These are phyloP conservation scores for Sicus ferrugineus DNA, from an alignment of 2,888 invertebrate genomes.

Conservation along the genomic window DNA sequence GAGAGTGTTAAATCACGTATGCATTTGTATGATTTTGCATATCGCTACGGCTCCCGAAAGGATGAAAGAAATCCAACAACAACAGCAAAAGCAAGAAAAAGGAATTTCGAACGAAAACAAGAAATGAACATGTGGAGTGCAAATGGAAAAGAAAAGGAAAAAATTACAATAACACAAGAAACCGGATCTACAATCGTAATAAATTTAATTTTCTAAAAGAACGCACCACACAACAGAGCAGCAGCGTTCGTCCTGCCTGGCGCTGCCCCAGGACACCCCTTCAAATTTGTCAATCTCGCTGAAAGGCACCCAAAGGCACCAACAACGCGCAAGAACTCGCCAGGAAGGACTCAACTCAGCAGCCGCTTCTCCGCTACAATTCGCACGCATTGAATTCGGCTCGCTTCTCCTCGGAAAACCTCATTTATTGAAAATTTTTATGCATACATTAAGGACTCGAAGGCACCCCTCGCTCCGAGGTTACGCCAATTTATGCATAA, in stretches of 20 bases:
- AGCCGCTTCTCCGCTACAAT: background rate
- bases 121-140: constrained; percentile 39
- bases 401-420: constrained; percentile 40
- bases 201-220: constrained; percentile 57
- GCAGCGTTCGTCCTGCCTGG: background rate
- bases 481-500: constrained; percentile 61
- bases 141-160: background rate
- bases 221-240: constrained; percentile 27
- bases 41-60: constrained; percentile 47
- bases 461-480: constrained; percentile 47
- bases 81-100: too few relatives aligned
- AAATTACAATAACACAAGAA: constrained; percentile 14
- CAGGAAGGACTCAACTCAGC: background rate
- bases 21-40: constrained; percentile 47
- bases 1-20: background rate
- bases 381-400: constrained; percentile 38
- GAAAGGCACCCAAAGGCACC: constrained; percentile 13
- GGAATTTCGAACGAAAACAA: constrained; percentile 41
- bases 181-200: constrained; percentile 46
- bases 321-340: background rate
- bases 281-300: constrained; percentile 25
- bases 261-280: constrained; percentile 14
- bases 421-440: constrained; percentile 42
- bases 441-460: constrained; percentile 53
- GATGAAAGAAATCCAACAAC: too few relatives aligned